Evolutionary conservation across 2,888 invertebrate genomes (phyloP).

Genomic region (Craniophora ligustri): DNA sequence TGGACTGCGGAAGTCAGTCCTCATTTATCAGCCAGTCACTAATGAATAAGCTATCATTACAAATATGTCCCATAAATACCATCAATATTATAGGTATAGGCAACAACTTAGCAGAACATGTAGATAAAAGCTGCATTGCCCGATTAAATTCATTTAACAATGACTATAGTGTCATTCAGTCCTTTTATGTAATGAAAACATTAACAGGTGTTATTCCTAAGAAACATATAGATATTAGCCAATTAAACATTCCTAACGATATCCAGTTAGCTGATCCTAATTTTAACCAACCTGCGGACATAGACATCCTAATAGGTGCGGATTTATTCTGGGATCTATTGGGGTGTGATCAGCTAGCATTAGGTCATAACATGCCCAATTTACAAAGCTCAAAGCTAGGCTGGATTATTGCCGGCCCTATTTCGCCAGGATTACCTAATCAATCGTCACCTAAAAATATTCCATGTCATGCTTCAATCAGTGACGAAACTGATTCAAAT

Average conservation of each 20-base stretch:
- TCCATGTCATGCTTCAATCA: constrained; percentile 9
- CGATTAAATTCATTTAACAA: constrained; percentile 3
- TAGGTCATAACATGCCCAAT: constrained; percentile 20
- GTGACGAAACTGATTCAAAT: background rate
- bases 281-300: constrained; percentile 26
- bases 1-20: constrained; percentile 9
- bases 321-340: constrained; percentile 42
- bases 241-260: constrained; percentile 2
- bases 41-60: background rate
- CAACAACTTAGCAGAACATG: constrained; percentile 2
- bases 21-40: constrained; percentile 13
- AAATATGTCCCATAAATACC: background rate
- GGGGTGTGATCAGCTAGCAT: constrained; percentile 16
- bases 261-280: constrained; percentile 29
- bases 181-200: constrained; percentile 5
- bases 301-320: constrained; percentile 38
- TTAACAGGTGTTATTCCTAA: constrained; percentile 8
- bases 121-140: constrained; percentile 9
- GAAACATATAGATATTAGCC: background rate
- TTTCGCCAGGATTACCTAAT: constrained; percentile 1
- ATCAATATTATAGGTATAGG: constrained; percentile 14
- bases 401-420: constrained; percentile 36
- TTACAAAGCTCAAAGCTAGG: constrained; percentile 31
- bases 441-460: constrained; percentile 8
- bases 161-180: constrained; percentile 4